phyloP scores from a whole-genome alignment of 2,888 invertebrate genomes.

The Macaria notata region DNA sequence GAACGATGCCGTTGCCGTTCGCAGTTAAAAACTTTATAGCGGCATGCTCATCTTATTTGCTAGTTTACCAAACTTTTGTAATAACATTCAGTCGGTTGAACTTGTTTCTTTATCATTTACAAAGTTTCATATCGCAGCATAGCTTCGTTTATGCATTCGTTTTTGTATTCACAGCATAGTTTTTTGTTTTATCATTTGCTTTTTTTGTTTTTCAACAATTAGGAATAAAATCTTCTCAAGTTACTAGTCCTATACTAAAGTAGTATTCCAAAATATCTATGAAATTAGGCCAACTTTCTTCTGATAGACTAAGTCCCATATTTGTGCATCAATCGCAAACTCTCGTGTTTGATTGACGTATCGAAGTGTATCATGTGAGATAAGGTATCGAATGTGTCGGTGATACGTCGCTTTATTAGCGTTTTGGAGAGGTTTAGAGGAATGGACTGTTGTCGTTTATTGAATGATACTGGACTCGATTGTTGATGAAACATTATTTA shows the following conservation, averaged over 20 bases:
- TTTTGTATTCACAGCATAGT: too few relatives aligned
- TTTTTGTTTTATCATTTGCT: too few relatives aligned
- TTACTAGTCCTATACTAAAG: too few relatives aligned
- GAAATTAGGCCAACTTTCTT: neutral
- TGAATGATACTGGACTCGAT: neutral
- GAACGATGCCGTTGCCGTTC: slow-evolving; percentile 51
- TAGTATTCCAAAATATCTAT: too few relatives aligned
- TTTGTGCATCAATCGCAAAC: slow-evolving; percentile 26
- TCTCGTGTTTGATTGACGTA: slow-evolving; percentile 42
- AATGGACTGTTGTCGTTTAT: slow-evolving; percentile 36
- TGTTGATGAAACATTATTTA: too few relatives aligned
- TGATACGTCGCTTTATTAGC: slow-evolving; percentile 56
- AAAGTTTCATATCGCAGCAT: too few relatives aligned
- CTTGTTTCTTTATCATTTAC: too few relatives aligned
- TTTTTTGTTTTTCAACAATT: too few relatives aligned
- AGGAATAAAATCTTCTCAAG: too few relatives aligned
- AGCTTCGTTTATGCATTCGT: too few relatives aligned
- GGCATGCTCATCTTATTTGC: neutral
- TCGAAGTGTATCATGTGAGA: slow-evolving; percentile 39
- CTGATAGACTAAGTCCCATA: slow-evolving; percentile 8
- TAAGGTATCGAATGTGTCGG: slow-evolving; percentile 45
- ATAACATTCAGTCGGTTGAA: too few relatives aligned
- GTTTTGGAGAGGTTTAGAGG: slow-evolving; percentile 52
- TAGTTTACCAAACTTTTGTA: too few relatives aligned
- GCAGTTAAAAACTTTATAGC: slow-evolving; percentile 29